Percentiles rank a stretch among this genome's conserved stretches.
Conservation (phyloP, 2,113 vertebrate species). For the Pedionomus torquatus region DNA sequence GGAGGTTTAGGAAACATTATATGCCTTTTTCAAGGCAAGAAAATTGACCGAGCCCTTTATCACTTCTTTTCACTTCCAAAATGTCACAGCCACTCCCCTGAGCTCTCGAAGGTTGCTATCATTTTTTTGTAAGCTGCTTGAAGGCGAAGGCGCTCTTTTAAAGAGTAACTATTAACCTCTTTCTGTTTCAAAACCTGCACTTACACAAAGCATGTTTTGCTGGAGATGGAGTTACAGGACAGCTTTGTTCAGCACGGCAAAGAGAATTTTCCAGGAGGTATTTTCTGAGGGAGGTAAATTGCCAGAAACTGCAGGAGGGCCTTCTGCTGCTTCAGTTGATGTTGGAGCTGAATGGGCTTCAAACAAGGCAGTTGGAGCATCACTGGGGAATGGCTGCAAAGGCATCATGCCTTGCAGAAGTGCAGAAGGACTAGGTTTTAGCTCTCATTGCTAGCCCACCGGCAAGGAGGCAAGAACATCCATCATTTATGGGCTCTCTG, state of each 20-base stretch:
- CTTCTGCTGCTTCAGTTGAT: neutral
- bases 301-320: neutral
- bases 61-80: slow-evolving; percentile 34
- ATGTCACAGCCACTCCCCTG: slow-evolving; percentile 37
- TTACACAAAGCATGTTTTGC: neutral
- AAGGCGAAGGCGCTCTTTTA: slow-evolving; percentile 6
- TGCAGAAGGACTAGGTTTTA: neutral
- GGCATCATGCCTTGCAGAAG: rapidly evolving
- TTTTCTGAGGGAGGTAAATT: neutral
- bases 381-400: rapidly evolving
- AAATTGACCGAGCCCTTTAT: slow-evolving; percentile 28
- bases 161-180: slow-evolving; percentile 32
- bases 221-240: neutral
- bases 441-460: neutral
- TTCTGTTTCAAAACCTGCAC: slow-evolving; percentile 20
- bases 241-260: neutral
- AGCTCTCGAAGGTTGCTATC: slow-evolving; percentile 10
- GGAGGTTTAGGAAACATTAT: neutral
- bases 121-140: slow-evolving; percentile 60
- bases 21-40: slow-evolving; percentile 13
- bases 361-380: rapidly evolving
- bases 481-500: rapidly evolving
- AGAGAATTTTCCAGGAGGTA: neutral
- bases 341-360: neutral
- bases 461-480: rapidly evolving